These are phyloP conservation scores for Hemistola chrysoprasaria DNA, from an alignment of 2,888 invertebrate genomes.

Conservation along the genomic window DNA sequence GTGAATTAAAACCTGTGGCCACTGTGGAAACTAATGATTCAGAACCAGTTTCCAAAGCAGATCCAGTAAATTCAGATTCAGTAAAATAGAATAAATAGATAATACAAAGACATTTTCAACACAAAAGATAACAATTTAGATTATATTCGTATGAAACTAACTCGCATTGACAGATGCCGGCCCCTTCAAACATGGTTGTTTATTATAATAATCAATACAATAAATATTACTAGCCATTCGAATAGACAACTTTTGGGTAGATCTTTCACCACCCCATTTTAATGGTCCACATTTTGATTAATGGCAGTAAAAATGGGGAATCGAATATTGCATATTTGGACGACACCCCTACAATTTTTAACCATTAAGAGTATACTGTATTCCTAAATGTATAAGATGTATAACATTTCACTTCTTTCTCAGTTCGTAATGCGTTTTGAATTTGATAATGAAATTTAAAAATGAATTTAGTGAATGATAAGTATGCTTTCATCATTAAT, in stretches of 20 bases:
- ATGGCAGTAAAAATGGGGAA: slow-evolving; percentile 62
- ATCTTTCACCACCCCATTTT: slow-evolving; percentile 74
- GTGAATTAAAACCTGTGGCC: too few species aligned
- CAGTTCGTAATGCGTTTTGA: slow-evolving; percentile 29
- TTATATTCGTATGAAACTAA: slow-evolving; percentile 19
- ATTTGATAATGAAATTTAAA: slow-evolving; percentile 13
- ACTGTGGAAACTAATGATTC: too few species aligned
- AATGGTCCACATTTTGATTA: slow-evolving; percentile 75
- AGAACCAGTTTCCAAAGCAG: too few species aligned
- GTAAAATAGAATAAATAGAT: too few species aligned
- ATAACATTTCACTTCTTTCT: slow-evolving; percentile 9
- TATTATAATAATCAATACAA: slow-evolving; percentile 50
- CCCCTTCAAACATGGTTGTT: slow-evolving; percentile 40
- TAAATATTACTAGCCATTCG: slow-evolving; percentile 52
- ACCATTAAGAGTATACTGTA: slow-evolving; percentile 23
- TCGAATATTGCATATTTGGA: slow-evolving; percentile 48
- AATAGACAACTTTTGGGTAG: slow-evolving; percentile 67
- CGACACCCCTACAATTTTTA: slow-evolving; percentile 38
- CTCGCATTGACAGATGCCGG: slow-evolving; percentile 36
- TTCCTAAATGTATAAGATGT: too few species aligned
- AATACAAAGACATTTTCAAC: slow-evolving; percentile 7
- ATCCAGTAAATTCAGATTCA: too few species aligned
- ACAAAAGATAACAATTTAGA: slow-evolving; percentile 7
- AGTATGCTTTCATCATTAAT: slow-evolving; percentile 20
- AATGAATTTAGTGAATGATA: slow-evolving; percentile 20